These are phyloP conservation scores for Laticauda laticaudata DNA, from an alignment of 2,113 vertebrate species.

Conservation along the genomic window DNA sequence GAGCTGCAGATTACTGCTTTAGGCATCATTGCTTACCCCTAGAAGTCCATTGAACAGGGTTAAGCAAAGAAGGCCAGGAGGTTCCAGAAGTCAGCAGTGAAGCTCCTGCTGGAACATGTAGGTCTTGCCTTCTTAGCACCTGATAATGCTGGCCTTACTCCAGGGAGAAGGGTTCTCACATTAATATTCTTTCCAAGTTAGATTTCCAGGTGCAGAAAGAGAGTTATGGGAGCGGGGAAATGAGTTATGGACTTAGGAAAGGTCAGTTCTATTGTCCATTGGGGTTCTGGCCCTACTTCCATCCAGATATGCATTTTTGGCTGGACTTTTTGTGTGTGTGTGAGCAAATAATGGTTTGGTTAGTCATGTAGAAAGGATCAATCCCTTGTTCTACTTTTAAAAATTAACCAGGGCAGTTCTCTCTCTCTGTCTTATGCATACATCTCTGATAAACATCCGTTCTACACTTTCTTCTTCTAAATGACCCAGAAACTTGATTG, in stretches of 20 bases:
- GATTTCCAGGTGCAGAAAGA: not conserved
- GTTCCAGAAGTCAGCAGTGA: not conserved
- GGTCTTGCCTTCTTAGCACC: not conserved
- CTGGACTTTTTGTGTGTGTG: not conserved
- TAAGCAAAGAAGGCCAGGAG: not conserved
- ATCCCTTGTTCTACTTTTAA: not conserved
- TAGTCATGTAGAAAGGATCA: not conserved
- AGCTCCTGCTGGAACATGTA: not conserved
- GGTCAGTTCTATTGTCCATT: not conserved
- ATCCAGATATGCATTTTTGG: not conserved
- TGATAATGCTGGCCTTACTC: not conserved
- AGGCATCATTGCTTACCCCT: not conserved
- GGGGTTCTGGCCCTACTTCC: not conserved
- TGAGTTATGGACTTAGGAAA: not conserved
- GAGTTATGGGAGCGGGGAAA: not conserved
- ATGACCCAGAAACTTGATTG: not conserved
- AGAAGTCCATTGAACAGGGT: not conserved
- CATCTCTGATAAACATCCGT: not conserved
- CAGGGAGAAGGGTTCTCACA: not conserved
- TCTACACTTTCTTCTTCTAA: not conserved
- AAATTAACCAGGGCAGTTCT: not conserved
- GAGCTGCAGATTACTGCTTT: not conserved
- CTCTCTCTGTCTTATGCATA: not conserved
- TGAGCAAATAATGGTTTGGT: not conserved
- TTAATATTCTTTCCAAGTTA: not conserved